These are phyloP conservation scores for Python bivittatus DNA, from an alignment of 2,113 vertebrate genomes.

Conservation along the genomic window DNA sequence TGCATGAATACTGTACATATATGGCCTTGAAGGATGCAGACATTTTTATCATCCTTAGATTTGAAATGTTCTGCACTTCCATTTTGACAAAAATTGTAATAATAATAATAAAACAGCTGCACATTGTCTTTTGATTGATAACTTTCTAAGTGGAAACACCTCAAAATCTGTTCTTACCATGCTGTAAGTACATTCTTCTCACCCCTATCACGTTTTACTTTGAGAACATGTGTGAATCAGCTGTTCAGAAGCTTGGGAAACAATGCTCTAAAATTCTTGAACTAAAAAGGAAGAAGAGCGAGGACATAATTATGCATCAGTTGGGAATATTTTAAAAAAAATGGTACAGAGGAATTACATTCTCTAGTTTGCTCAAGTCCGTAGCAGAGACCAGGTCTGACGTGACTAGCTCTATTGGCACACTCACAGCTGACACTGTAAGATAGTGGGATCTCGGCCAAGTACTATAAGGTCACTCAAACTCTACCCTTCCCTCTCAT, in stretches of 20 bases:
- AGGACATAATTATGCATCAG: not conserved
- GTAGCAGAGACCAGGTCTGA: not conserved
- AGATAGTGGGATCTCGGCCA: not conserved
- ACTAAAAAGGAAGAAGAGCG: not conserved
- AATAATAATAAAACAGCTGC: not conserved
- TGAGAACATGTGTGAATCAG: not conserved
- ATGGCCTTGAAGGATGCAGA: too few relatives aligned
- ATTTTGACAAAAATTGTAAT: not conserved
- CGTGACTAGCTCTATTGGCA: not conserved
- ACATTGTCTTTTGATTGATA: not conserved
- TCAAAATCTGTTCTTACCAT: not conserved
- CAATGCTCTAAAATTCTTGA: not conserved
- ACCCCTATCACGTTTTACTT: not conserved
- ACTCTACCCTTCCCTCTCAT: not conserved
- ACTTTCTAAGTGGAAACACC: not conserved
- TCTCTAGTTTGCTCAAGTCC: not conserved
- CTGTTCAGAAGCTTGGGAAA: not conserved
- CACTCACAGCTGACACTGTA: not conserved
- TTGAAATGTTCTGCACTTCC: not conserved
- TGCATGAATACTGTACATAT: too few relatives aligned
- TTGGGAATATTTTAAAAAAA: not conserved
- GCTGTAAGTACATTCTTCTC: too few relatives aligned
- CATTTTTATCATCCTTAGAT: too few relatives aligned
- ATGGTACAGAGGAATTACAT: not conserved
- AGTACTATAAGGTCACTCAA: not conserved